Conservation (phyloP, 2,797 vertebrate genomes). For the Rousettus madagascariensis region DNA sequence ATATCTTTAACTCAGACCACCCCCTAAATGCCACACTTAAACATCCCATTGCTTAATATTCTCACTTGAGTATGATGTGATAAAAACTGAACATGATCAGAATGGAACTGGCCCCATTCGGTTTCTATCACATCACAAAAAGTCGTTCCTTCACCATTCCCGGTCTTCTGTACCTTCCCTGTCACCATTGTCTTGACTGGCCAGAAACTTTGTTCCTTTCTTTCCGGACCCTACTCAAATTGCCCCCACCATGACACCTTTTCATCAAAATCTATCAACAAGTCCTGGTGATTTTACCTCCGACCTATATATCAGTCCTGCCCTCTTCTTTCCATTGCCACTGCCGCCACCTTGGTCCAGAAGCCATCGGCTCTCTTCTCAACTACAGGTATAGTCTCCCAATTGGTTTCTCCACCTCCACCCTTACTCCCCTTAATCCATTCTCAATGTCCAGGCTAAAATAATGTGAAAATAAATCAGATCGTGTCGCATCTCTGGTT, state of each 20-base stretch:
- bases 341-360: neutral
- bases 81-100: neutral
- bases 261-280: neutral
- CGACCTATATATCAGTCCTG: neutral
- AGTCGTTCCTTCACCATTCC: neutral
- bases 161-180: rapidly evolving
- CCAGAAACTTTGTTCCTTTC: neutral
- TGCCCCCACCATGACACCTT: neutral
- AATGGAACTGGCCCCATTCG: neutral
- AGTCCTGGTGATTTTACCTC: neutral
- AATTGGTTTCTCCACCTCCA: neutral
- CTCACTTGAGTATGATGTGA: neutral
- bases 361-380: neutral
- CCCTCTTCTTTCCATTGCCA: neutral
- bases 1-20: neutral
- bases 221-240: neutral
- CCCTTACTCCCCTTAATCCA: neutral
- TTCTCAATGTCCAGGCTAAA: neutral
- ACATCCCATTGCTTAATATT: neutral
- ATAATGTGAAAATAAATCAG: neutral
- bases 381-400: neutral
- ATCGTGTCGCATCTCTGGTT: neutral
- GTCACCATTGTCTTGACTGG: neutral
- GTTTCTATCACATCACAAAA: too few species aligned
- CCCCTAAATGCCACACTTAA: neutral